These are phyloP conservation scores for Plestiodon gilberti DNA, from an alignment of 2,113 vertebrate genomes.

Conservation along the genomic window DNA sequence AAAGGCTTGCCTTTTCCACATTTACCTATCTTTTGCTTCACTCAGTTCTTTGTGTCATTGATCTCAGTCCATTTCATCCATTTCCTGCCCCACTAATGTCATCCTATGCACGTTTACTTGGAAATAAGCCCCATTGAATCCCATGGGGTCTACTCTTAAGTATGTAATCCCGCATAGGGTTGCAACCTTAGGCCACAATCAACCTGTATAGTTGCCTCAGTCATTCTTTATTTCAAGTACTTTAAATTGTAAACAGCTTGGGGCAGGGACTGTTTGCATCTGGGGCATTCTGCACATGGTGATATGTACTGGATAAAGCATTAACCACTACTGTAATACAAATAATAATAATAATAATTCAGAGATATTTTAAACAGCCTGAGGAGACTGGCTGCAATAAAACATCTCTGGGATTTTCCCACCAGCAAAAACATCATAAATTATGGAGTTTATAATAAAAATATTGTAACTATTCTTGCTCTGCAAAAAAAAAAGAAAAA, in stretches of 20 bases:
- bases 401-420: conserved; percentile 42
- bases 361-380: conserved; percentile 65
- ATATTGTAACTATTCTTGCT: conserved; percentile 44
- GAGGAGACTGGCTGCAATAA: conserved; percentile 61
- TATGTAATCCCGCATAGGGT: neutral
- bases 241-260: neutral
- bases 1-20: neutral
- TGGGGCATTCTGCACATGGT: neutral
- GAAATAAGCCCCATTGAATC: no score
- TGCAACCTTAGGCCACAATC: neutral
- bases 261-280: neutral
- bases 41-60: neutral
- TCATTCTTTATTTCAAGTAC: conserved; percentile 30
- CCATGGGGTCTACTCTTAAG: neutral
- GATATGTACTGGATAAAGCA: neutral
- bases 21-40: fast-evolving
- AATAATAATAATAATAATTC: conserved; percentile 61
- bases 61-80: neutral
- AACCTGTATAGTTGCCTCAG: neutral
- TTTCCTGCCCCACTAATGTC: neutral
- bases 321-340: conserved; percentile 13
- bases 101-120: neutral
- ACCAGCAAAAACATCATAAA: conserved; percentile 61
- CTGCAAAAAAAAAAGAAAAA: conserved; percentile 48
- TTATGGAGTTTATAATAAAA: conserved; percentile 68